phyloP scores from a whole-genome alignment of 2,797 vertebrate genomes.

The Neopelma chrysocephalum region DNA sequence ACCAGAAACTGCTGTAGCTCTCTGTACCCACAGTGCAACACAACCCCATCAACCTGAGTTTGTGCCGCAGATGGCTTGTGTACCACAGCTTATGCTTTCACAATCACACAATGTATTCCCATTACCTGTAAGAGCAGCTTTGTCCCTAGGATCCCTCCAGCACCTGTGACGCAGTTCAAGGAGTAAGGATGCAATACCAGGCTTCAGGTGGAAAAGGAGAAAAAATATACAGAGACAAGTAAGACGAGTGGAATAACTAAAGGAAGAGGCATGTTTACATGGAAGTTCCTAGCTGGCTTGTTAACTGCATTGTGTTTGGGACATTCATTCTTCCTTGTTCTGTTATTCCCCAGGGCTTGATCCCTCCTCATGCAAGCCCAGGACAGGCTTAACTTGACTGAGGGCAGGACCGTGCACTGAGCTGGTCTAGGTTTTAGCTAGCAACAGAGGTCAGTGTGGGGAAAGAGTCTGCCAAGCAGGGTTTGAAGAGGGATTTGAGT shows the following conservation, averaged over 20 bases:
- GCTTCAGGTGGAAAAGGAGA: not conserved
- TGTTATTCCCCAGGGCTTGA: not conserved
- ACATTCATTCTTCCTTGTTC: not conserved
- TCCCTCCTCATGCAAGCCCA: not conserved
- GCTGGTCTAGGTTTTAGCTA: not conserved
- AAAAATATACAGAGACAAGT: not conserved
- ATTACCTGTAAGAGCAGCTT: not conserved
- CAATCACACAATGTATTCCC: not conserved
- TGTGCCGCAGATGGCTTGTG: too few species aligned
- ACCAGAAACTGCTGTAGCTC: not conserved
- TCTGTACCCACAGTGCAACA: not conserved
- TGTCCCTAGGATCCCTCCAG: not conserved
- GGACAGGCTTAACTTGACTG: not conserved
- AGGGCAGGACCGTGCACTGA: not conserved
- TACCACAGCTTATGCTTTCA: not conserved
- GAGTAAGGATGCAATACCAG: not conserved
- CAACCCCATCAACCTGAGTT: not conserved
- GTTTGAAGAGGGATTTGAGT: not conserved
- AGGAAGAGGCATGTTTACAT: not conserved
- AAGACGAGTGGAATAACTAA: not conserved
- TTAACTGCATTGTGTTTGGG: not conserved
- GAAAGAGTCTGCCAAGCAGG: not conserved
- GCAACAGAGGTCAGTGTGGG: not conserved
- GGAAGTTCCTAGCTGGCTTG: not conserved
- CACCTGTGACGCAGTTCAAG: accelerated